Evolutionary conservation across 1,140 invertebrate species (phyloP).

Genomic region (Cepaea nemoralis): DNA sequence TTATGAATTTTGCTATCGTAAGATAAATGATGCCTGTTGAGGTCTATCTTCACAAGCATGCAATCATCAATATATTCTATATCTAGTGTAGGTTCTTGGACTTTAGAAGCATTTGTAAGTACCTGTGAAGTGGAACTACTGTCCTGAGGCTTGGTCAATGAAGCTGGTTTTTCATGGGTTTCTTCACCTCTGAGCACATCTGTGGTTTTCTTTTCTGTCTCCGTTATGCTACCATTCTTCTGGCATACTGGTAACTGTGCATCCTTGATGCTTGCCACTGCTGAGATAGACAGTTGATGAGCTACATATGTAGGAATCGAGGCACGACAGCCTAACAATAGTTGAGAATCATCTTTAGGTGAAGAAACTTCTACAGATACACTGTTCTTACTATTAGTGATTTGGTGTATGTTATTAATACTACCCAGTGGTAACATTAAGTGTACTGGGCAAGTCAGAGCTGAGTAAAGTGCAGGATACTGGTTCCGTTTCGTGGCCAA

Average conservation of each 20-base stretch:
- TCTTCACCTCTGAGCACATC: background rate
- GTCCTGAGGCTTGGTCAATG: background rate
- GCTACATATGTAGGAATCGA: background rate
- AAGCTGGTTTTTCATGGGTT: background rate
- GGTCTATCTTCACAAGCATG: constrained; percentile 21
- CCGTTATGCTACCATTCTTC: background rate
- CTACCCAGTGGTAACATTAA: too few relatives aligned
- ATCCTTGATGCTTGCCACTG: background rate
- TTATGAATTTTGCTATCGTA: constrained; percentile 1
- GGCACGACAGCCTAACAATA: too few relatives aligned
- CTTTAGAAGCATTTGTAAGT: background rate
- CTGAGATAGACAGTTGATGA: background rate
- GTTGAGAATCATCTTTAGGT: too few relatives aligned
- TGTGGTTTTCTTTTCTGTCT: background rate
- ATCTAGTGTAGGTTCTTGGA: background rate
- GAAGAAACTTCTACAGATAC: too few relatives aligned
- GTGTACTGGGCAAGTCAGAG: too few relatives aligned
- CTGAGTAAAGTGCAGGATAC: too few relatives aligned
- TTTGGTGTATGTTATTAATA: too few relatives aligned
- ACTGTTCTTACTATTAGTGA: too few relatives aligned
- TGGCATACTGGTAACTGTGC: too few relatives aligned
- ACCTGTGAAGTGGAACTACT: background rate
- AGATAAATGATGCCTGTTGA: background rate
- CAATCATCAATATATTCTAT: constrained; percentile 27
- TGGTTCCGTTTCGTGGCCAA: too few relatives aligned